A percentile compares a stretch with the other conserved stretches of the same genome.
These are phyloP conservation scores for Geotrypetes seraphini DNA, from an alignment of 2,797 vertebrate species.

Conservation along the genomic window DNA sequence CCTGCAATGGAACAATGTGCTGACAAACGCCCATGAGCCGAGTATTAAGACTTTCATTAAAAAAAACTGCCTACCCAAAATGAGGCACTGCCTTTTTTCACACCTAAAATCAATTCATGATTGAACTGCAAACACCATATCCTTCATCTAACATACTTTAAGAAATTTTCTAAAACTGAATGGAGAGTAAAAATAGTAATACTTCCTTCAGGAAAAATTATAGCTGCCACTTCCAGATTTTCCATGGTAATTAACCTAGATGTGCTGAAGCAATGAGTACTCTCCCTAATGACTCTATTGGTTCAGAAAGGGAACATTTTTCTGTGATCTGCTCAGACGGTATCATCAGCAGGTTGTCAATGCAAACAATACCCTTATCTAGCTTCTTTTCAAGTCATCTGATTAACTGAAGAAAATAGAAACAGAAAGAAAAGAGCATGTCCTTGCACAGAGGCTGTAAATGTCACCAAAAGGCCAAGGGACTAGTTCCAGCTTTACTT, in stretches of 20 bases:
- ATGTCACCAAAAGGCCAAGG: constrained; percentile 79
- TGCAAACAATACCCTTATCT: constrained; percentile 90
- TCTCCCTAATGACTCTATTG: constrained; percentile 74
- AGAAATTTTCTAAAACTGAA: constrained; percentile 27
- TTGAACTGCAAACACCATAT: constrained; percentile 14
- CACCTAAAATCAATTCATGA: constrained; percentile 21
- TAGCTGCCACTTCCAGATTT: constrained; percentile 50
- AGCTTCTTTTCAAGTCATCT: constrained; percentile 87
- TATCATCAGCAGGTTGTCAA: constrained; percentile 85
- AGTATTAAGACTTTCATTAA: no score
- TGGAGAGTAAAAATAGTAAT: constrained; percentile 28
- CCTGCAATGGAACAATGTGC: no score
- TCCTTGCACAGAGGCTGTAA: constrained; percentile 80
- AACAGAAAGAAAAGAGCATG: constrained; percentile 74
- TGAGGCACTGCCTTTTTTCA: no score
- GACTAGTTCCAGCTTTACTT: constrained; percentile 48
- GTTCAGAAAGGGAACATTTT: constrained; percentile 65
- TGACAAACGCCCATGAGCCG: no score
- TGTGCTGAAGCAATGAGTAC: constrained; percentile 75
- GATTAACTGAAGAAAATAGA: constrained; percentile 87
- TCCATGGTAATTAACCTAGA: constrained; percentile 79
- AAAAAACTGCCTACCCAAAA: no score
- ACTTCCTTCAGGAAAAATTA: constrained; percentile 37
- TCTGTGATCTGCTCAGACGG: constrained; percentile 56
- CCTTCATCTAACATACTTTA: constrained; percentile 11